Base-by-base conservation (phyloP, 2,113 vertebrate species). In the Ornithorhynchus anatinus region DNA sequence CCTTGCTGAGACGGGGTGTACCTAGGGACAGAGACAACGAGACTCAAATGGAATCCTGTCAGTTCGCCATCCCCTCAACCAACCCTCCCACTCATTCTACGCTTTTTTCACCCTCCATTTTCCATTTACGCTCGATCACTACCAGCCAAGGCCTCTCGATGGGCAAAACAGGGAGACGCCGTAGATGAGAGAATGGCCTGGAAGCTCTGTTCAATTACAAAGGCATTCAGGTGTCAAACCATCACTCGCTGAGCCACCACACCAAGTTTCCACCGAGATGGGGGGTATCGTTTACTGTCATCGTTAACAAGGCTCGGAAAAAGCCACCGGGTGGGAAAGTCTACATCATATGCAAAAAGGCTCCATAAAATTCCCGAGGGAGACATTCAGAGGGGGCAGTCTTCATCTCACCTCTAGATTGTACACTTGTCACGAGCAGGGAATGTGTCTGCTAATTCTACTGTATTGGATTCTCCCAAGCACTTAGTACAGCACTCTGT, bases 1-100 rank as follows among this genome's bases (percentile, higher is more conserved):
- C 98, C 97, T 87, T 99, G 98, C 78, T 99, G 98, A 50, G 98
- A 99, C 2, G 98, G 98, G 9, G 98, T 99, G 62, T 99, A 99
- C 75, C 98, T 99, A 68, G 75, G 68, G 23, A n/a, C n/a, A 82
- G 86, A 75, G 44, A 2, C 59, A 53, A 40, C 35, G 48, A 58
- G 75, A 72, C 1, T 80, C 72, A n/a, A 27, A 9, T 59, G 10
- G 43, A 71, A 59, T 1, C 1, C 32, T 14, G 54, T 81, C 43
- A 81, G 20, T 13, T 77, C 50, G 58, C 32, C 56, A 45, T 38
- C 68, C 38, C 7, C 10, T 52, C 80, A 33, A 3, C 10, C 42
- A 39, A 19, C 42, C 13, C n/a, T n/a, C n/a, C n/a, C n/a, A n/a
- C n/a, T n/a, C n/a, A 1, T 42, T 8, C 57, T 54, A 62, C 32